Evolutionary conservation across 2,113 vertebrate genomes (phyloP), one percentile per base, ranked within the genome.

Genomic region (Platycercus adscitus): DNA sequence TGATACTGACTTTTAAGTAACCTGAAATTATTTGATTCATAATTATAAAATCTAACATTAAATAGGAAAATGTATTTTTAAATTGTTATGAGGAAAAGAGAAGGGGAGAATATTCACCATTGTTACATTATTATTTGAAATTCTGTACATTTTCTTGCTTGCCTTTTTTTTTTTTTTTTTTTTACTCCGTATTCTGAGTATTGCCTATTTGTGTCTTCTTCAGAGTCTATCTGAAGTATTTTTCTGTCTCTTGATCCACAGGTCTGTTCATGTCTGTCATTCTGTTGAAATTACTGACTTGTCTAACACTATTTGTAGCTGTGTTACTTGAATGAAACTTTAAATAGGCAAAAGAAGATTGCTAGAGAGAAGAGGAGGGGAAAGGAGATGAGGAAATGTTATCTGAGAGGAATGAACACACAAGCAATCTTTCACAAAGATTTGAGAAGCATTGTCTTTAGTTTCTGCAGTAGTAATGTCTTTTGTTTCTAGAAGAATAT

Each of bases 371-470:
- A 23, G 4, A 26, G 13, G 23, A 69, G 11, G 10, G 28, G 13
- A 72, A 28, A 79, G 3, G 1, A 19, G 6, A 17, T 13, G 13
- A 70, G 49, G 17, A 61, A 47, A 58, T 23, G 2, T n/a, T 41
- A 17, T 49, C 28, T 94, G n/a, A 44, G 76, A 68, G 71, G 43
- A 90, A 46, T 86, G 89, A 65, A 35, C n/a, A 56, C 16, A 31
- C 4, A 79, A 77, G 2, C 8, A 86, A 23, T 84, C 33, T 83
- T 95, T 91, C 66, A 83, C 9, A 73, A 35, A 63, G 12, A 28
- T 92, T 91, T 92, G 88, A 91, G 24, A 41, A 86, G n/a, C 58
- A 85, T 56, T 90, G 46, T 50, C n/a, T 79, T 81, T 66, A 78
- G 14, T 37, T 81, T 52, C 72, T 89, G 52, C 31, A 47, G 11